Percentiles rank a stretch among this genome's conserved stretches.
Evolutionary conservation across 2,113 vertebrate species (phyloP).

Genomic region (Chaenocephalus aceratus): DNA sequence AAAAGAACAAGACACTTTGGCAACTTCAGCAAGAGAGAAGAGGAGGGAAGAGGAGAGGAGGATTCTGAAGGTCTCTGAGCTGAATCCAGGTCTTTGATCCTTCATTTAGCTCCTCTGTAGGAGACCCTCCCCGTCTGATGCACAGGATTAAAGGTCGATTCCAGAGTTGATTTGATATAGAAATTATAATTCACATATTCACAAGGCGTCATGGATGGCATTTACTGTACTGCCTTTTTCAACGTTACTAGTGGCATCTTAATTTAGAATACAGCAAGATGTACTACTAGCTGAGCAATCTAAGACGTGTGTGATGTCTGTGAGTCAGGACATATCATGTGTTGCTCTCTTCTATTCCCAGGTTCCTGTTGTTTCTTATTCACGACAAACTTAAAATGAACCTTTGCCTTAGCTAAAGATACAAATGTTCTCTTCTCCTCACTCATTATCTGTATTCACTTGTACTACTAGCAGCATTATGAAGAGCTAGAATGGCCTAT

Average conservation of each 20-base stretch:
- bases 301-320: neutral
- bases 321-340: neutral
- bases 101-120: conserved; percentile 59
- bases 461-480: too few species aligned
- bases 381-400: too few species aligned
- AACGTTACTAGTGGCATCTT: neutral
- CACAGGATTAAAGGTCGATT: conserved; percentile 44
- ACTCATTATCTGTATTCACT: too few species aligned
- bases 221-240: conserved; percentile 5
- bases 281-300: neutral
- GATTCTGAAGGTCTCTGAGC: conserved; percentile 46
- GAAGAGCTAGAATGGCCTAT: too few species aligned
- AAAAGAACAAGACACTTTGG: conserved; percentile 6
- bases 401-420: too few species aligned
- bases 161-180: conserved; percentile 39
- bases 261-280: neutral
- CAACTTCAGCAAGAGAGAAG: conserved; percentile 9
- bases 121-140: conserved; percentile 46
- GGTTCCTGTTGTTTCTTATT: too few species aligned
- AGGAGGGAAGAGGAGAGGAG: conserved; percentile 20
- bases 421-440: too few species aligned
- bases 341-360: neutral
- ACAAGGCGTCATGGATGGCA: neutral
- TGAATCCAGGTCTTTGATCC: conserved; percentile 68
- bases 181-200: conserved; percentile 27